These are phyloP conservation scores for Hydriomena furcata DNA, from an alignment of 2,888 invertebrate species.

Conservation along the genomic window DNA sequence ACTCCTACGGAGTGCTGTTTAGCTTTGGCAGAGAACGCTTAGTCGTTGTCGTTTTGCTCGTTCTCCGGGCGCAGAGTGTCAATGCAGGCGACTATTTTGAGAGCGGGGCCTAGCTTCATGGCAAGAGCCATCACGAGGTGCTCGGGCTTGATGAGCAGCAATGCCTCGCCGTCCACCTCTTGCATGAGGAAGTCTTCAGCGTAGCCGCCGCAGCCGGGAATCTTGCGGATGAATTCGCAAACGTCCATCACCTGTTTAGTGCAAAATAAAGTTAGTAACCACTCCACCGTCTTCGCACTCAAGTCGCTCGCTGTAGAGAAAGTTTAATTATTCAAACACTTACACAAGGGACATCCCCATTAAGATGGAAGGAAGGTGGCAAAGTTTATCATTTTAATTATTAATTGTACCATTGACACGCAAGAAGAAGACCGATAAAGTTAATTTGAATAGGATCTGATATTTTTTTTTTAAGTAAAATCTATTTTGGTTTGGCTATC, in stretches of 20 bases:
- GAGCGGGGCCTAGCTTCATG: conserved; percentile 97
- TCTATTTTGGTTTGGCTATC: too few species aligned
- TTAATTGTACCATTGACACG: too few species aligned
- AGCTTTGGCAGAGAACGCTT: background rate
- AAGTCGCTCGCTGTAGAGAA: too few species aligned
- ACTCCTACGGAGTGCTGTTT: background rate
- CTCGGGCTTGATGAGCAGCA: conserved; percentile 95
- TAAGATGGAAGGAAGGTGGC: too few species aligned
- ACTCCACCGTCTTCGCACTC: too few species aligned
- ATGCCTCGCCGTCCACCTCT: conserved; percentile 97
- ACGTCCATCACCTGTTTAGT: conserved; percentile 91
- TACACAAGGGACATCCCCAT: too few species aligned
- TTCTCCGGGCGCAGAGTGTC: conserved; percentile 90
- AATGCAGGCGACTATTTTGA: conserved; percentile 97
- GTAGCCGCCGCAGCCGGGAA: conserved; percentile 96
- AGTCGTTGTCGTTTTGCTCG: conserved; percentile 65
- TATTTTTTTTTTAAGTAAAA: too few species aligned
- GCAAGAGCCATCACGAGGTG: conserved; percentile 97
- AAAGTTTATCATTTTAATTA: too few species aligned
- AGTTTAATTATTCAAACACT: too few species aligned
- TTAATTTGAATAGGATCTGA: too few species aligned
- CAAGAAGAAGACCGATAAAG: too few species aligned
- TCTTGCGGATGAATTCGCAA: conserved; percentile 93
- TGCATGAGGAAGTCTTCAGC: conserved; percentile 97
- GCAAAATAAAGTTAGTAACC: too few species aligned